Conservation (phyloP, 2,888 invertebrate genomes). For the Polydrusus cervinus region DNA sequence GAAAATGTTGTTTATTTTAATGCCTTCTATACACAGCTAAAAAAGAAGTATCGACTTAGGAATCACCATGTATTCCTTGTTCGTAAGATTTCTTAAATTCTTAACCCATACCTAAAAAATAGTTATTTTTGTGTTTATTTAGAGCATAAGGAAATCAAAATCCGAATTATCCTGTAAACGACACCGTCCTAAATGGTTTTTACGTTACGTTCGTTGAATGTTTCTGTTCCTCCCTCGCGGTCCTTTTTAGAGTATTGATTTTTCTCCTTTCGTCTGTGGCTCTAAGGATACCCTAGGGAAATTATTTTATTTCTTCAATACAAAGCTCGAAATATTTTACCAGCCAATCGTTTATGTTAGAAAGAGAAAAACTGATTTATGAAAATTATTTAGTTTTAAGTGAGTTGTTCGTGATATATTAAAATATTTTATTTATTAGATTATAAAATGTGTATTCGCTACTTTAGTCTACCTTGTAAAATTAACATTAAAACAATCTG, state of each 20-base stretch:
- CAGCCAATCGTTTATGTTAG: constrained; percentile 1
- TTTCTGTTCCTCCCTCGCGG: constrained; percentile 46
- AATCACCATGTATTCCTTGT: no score
- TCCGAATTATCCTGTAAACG: constrained; percentile 2
- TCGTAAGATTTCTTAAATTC: no score
- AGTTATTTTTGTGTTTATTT: not conserved
- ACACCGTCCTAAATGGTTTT: constrained; percentile 22
- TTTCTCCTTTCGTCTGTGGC: constrained; percentile 44
- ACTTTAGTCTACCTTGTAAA: no score
- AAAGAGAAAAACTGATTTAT: not conserved
- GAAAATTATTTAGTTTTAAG: not conserved
- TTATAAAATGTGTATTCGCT: no score
- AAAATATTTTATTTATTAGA: not conserved
- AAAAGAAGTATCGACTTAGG: no score
- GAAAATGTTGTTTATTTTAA: no score
- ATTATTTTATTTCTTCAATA: constrained; percentile 52
- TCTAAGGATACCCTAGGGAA: constrained; percentile 49
- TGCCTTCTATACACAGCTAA: no score
- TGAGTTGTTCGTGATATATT: not conserved
- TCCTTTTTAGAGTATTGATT: constrained; percentile 51
- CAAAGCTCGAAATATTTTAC: constrained; percentile 43
- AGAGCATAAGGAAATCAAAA: not conserved
- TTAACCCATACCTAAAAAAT: no score
- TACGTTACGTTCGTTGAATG: constrained; percentile 34
- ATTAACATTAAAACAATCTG: no score